Conservation (phyloP, 2,797 vertebrate genomes). For the Chelmon rostratus region DNA sequence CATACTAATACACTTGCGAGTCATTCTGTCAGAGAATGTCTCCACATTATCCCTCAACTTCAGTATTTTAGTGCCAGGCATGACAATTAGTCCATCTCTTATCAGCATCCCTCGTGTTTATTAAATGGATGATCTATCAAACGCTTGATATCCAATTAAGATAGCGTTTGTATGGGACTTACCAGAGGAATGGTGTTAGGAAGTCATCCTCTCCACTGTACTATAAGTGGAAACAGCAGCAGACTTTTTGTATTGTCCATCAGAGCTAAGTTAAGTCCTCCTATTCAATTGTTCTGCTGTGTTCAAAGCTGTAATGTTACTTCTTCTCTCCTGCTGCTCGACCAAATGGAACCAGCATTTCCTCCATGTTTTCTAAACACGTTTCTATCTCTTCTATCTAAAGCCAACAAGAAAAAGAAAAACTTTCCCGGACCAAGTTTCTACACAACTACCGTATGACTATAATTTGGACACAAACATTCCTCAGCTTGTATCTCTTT, state of each 20-base stretch:
- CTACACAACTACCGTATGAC: not conserved
- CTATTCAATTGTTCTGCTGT: conserved; percentile 4
- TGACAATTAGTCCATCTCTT: conserved; percentile 58
- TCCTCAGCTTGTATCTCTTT: conserved; percentile 20
- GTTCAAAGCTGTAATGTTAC: conserved; percentile 10
- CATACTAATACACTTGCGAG: not conserved
- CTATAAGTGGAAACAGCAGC: conserved; percentile 29
- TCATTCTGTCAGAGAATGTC: conserved; percentile 4
- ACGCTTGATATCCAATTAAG: conserved; percentile 72
- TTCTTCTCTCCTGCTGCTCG: conserved; percentile 18
- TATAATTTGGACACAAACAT: conserved; percentile 41
- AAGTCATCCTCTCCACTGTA: conserved; percentile 34
- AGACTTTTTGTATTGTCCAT: conserved; percentile 37
- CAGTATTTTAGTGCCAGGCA: conserved; percentile 42
- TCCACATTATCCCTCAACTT: conserved; percentile 30
- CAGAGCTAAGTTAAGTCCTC: conserved; percentile 24
- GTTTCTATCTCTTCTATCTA: not conserved
- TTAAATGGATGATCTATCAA: conserved; percentile 68
- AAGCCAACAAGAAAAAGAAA: not conserved
- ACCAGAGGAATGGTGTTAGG: conserved; percentile 47
- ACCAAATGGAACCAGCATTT: conserved; percentile 42
- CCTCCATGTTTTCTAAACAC: not conserved
- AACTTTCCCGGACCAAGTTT: not conserved
- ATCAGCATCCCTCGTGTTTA: conserved; percentile 64
- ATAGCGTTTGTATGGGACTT: conserved; percentile 55